phyloP scores from a whole-genome alignment of 2,113 vertebrate species.

The Cephalopholis sonnerati region DNA sequence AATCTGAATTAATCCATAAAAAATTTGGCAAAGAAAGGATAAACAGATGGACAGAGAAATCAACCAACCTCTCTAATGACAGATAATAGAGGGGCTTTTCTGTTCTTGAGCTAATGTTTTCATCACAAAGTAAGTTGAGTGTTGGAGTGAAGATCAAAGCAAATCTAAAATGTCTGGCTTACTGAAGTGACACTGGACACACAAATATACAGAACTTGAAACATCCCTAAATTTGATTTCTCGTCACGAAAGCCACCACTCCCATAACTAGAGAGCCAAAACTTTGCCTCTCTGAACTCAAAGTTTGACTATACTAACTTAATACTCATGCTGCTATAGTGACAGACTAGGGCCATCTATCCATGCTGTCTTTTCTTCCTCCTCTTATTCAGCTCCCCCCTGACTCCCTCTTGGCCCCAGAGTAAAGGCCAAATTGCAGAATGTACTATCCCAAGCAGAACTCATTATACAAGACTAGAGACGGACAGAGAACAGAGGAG shows the following conservation, averaged over 20 bases:
- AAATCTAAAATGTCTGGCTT: not conserved
- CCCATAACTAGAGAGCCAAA: not conserved
- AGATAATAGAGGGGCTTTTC: conserved; percentile 15
- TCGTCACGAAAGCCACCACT: not conserved
- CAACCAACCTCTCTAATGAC: conserved; percentile 1
- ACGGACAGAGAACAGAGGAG: conserved; percentile 70
- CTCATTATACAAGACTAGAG: conserved; percentile 68
- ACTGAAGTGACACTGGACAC: not conserved
- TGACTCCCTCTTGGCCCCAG: conserved; percentile 39
- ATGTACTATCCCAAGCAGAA: conserved; percentile 60
- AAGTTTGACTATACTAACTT: not conserved
- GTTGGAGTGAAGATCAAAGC: conserved; percentile 46
- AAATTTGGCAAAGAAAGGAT: not conserved
- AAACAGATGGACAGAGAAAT: conserved; percentile 16
- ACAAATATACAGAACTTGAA: not conserved
- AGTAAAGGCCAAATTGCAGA: conserved; percentile 70
- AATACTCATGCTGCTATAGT: conserved; percentile 41
- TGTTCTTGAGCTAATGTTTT: conserved; percentile 15
- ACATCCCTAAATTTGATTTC: not conserved
- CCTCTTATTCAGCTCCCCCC: conserved; percentile 38
- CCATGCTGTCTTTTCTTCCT: conserved; percentile 42
- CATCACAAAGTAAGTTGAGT: not conserved
- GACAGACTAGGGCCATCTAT: conserved; percentile 42
- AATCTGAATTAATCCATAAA: conserved; percentile 34
- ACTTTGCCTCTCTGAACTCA: conserved; percentile 4